These are phyloP conservation scores for Anoplophora glabripennis DNA, from an alignment of 1,140 invertebrate species.

Conservation along the genomic window DNA sequence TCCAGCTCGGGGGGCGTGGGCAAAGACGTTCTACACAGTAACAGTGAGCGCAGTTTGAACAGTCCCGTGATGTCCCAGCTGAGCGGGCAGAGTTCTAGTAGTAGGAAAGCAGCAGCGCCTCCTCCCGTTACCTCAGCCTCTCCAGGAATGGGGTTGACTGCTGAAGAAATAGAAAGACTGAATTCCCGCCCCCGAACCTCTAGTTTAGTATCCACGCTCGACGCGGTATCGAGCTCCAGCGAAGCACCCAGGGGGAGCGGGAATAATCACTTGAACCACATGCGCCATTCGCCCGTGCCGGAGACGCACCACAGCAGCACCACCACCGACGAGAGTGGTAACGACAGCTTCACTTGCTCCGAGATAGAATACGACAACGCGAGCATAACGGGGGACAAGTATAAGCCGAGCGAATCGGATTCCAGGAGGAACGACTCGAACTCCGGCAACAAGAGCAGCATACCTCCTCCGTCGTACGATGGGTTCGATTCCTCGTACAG, in stretches of 20 bases:
- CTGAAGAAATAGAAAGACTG: constrained; percentile 88
- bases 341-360: constrained; percentile 96
- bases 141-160: constrained; percentile 78
- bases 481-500: constrained; percentile 91
- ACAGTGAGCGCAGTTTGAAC: constrained; percentile 85
- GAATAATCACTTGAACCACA: constrained; percentile 59
- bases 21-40: constrained; percentile 79
- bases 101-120: constrained; percentile 53
- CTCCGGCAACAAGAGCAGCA: constrained; percentile 54
- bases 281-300: constrained; percentile 66
- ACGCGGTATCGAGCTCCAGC: constrained; percentile 89
- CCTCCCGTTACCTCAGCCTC: constrained; percentile 58
- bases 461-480: constrained; percentile 77
- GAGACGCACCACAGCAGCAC: constrained; percentile 75
- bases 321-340: constrained; percentile 90
- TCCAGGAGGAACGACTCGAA: constrained; percentile 60
- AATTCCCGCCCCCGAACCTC: constrained; percentile 82
- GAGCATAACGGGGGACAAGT: constrained; percentile 77
- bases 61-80: constrained; percentile 88
- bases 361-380: constrained; percentile 96
- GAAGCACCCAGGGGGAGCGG: constrained; percentile 66
- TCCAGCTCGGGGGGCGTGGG: constrained; percentile 81
- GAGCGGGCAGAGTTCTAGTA: constrained; percentile 77
- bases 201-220: constrained; percentile 86
- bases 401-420: constrained; percentile 67